Conservation (phyloP, 1,140 invertebrate genomes). For the Meloidogyne floridensis region DNA sequence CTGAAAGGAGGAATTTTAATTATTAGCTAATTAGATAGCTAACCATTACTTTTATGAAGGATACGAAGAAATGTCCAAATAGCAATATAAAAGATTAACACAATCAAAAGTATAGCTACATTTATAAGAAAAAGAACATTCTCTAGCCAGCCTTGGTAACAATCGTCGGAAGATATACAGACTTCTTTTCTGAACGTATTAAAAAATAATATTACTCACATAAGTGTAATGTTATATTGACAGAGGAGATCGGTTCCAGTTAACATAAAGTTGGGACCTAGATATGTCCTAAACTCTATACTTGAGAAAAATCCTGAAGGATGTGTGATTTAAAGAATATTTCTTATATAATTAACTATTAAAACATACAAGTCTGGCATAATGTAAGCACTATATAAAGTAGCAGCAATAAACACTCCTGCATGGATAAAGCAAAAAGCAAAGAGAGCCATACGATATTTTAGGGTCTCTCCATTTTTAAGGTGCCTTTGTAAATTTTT, state of each 20-base stretch:
- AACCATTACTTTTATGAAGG: conserved; percentile 1
- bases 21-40: not conserved
- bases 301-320: no score
- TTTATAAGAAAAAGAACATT: not conserved
- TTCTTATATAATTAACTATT: no score
- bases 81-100: not conserved
- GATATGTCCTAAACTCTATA: no score
- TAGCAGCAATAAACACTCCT: not conserved
- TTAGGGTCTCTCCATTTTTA: not conserved
- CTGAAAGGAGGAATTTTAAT: not conserved
- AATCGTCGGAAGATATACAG: not conserved
- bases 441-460: not conserved
- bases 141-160: not conserved
- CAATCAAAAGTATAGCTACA: not conserved
- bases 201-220: no score
- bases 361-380: no score
- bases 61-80: not conserved
- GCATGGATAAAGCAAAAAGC: not conserved
- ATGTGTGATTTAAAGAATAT: no score
- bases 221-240: no score
- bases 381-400: no score
- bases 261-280: no score
- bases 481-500: no score
- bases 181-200: not conserved
- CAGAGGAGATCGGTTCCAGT: no score